A percentile compares a stretch with the other conserved stretches of the same genome.
These are phyloP conservation scores for Glareola pratincola DNA, from an alignment of 2,113 vertebrate species.

Conservation along the genomic window DNA sequence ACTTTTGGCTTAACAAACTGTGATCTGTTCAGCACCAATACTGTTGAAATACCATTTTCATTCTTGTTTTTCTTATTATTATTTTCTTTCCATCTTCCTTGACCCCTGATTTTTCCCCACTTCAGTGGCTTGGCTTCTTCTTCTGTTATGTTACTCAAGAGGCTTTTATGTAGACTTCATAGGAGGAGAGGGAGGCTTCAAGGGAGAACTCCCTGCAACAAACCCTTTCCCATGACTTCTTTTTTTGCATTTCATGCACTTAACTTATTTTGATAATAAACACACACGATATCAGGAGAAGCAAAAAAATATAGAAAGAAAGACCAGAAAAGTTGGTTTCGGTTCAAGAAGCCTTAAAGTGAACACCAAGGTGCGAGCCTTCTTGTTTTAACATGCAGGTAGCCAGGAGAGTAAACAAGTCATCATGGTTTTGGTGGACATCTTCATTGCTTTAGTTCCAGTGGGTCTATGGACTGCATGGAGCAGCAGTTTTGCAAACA, in stretches of 20 bases:
- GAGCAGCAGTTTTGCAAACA: not conserved
- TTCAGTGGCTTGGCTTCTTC: conserved; percentile 4
- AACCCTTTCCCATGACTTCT: conserved; percentile 8
- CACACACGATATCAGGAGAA: not conserved
- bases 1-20: not conserved
- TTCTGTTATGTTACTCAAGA: conserved; percentile 15
- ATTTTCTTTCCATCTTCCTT: conserved; percentile 3
- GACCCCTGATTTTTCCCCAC: conserved; percentile 9
- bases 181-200: conserved; percentile 16
- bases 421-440: not conserved
- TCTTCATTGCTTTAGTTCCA: not conserved
- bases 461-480: not conserved
- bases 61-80: conserved; percentile 12
- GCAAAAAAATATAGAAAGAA: not conserved
- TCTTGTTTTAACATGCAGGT: not conserved
- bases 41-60: conserved; percentile 21
- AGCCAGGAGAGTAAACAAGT: not conserved
- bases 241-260: not conserved
- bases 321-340: not conserved
- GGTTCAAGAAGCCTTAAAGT: not conserved
- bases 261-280: conserved; percentile 7
- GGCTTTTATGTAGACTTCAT: conserved; percentile 19
- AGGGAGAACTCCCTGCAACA: not conserved
- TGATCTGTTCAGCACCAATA: not conserved
- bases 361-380: not conserved